phyloP scores from a whole-genome alignment of 2,888 invertebrate genomes.

The Ochropacha duplaris region DNA sequence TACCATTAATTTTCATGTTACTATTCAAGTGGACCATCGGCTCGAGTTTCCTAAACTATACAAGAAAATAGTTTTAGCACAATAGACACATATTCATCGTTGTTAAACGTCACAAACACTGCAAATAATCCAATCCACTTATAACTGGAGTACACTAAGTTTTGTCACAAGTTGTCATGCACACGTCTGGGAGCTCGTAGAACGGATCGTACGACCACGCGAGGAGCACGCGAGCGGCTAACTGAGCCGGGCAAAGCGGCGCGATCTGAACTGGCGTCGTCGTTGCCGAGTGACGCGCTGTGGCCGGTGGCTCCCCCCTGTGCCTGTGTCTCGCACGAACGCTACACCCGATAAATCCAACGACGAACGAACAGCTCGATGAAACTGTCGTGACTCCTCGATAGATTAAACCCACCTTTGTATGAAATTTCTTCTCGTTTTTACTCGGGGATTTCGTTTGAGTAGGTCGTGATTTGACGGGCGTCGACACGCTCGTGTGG shows the following conservation, averaged over 20 bases:
- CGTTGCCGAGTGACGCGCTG: constrained; percentile 47
- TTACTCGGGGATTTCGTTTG: constrained; percentile 53
- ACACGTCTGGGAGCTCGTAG: constrained; percentile 34
- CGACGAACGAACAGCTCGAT: constrained; percentile 45
- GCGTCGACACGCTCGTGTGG: constrained; percentile 51
- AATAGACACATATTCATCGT: constrained; percentile 58
- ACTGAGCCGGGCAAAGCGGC: constrained; percentile 31
- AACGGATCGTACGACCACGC: constrained; percentile 38
- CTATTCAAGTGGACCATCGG: constrained; percentile 80
- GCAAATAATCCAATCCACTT: constrained; percentile 68
- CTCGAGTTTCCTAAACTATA: constrained; percentile 56
- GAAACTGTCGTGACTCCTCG: constrained; percentile 59
- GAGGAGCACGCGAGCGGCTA: constrained; percentile 56
- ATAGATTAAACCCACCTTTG: constrained; percentile 63
- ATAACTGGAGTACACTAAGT: constrained; percentile 56
- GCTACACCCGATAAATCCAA: constrained; percentile 65
- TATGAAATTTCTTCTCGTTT: constrained; percentile 65
- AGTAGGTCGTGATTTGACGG: constrained; percentile 59
- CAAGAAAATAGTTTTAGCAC: constrained; percentile 48
- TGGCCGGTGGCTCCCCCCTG: constrained; percentile 56
- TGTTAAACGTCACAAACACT: constrained; percentile 71
- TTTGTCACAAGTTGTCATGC: constrained; percentile 61
- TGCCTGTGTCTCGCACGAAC: constrained; percentile 38
- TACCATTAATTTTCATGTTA: constrained; percentile 82
- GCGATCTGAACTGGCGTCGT: constrained; percentile 35